Evolutionary conservation across 2,113 vertebrate species (phyloP).

Genomic region (Alexandromys fortis): DNA sequence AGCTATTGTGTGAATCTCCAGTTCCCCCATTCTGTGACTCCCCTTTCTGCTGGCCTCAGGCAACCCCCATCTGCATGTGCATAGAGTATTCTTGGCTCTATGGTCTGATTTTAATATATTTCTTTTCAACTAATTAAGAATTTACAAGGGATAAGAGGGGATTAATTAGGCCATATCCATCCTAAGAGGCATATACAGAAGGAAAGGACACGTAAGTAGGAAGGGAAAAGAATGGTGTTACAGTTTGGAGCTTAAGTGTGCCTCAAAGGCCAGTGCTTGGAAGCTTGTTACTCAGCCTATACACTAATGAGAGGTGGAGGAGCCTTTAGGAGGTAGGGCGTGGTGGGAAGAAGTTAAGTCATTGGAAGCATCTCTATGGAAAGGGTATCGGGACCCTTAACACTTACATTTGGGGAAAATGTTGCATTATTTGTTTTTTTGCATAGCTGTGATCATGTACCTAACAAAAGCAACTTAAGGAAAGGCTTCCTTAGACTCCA

Average conservation of each 20-base stretch:
- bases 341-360: background rate
- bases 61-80: background rate
- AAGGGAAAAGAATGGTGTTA: background rate
- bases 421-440: background rate
- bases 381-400: background rate
- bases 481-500: background rate
- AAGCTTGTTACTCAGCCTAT: background rate
- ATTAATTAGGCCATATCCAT: slow-evolving; percentile 12
- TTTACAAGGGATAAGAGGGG: slow-evolving; percentile 17
- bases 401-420: background rate
- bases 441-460: background rate
- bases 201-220: background rate
- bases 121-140: slow-evolving; percentile 30
- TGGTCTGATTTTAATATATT: background rate
- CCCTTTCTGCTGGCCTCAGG: no score
- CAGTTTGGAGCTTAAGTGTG: background rate
- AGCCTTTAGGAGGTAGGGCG: background rate
- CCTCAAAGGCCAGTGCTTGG: background rate
- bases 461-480: no score
- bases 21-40: background rate
- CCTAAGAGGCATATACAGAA: background rate
- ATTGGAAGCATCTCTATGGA: background rate
- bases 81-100: background rate
- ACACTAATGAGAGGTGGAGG: no score
- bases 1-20: background rate